These are phyloP conservation scores for Araneus ventricosus DNA, from an alignment of 1,140 invertebrate species.

Conservation along the genomic window DNA sequence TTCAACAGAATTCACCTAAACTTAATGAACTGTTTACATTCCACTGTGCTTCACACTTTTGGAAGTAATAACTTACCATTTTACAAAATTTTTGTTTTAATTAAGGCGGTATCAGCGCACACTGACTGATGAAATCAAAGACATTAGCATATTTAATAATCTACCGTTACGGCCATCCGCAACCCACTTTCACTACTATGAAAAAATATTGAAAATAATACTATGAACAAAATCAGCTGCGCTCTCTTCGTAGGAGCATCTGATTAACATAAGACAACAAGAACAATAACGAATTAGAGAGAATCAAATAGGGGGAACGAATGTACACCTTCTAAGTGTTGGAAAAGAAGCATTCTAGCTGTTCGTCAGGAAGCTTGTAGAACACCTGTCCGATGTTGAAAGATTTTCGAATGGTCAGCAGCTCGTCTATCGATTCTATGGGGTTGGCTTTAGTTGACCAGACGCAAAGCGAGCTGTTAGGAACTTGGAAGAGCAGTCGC, in stretches of 20 bases:
- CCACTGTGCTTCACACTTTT: not conserved
- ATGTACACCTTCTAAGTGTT: conserved; percentile 53
- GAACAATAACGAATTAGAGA: not conserved
- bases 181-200: not conserved
- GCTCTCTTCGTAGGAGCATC: not conserved
- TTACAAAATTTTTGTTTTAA: too few relatives aligned
- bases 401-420: conserved; percentile 75
- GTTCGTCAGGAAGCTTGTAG: conserved; percentile 77
- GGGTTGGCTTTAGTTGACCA: conserved; percentile 75
- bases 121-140: not conserved
- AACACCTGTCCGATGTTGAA: conserved; percentile 76
- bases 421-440: conserved; percentile 75
- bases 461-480: conserved; percentile 77
- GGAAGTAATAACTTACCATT: not conserved
- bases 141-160: not conserved
- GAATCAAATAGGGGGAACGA: not conserved
- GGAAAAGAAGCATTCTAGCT: conserved; percentile 74
- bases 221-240: not conserved
- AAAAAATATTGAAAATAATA: conserved; percentile 8
- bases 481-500: conserved; percentile 77
- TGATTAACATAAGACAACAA: not conserved
- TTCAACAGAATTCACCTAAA: too few relatives aligned
- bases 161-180: not conserved
- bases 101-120: too few relatives aligned
- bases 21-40: too few relatives aligned